Conservation (phyloP, 2,888 invertebrate species). For the Scaptomyza tumidula region DNA sequence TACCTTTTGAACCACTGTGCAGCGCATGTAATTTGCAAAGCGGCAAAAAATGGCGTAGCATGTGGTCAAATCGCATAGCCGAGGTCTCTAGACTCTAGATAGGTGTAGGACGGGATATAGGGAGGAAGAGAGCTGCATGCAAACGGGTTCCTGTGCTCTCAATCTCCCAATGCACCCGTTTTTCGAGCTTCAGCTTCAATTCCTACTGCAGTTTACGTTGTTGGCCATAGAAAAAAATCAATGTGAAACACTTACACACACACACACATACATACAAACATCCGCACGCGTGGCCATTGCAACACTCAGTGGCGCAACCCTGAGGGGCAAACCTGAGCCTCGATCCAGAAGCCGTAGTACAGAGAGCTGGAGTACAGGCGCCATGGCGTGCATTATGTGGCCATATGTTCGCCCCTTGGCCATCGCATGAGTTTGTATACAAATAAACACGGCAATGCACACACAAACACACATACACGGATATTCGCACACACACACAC, state of each 20-base stretch:
- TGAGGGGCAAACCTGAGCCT: slow-evolving; percentile 22
- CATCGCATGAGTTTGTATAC: slow-evolving; percentile 65
- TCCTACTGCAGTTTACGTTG: slow-evolving; percentile 24
- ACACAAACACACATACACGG: slow-evolving; percentile 13
- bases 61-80: slow-evolving; percentile 64
- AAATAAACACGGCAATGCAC: slow-evolving; percentile 75
- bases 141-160: slow-evolving; percentile 12
- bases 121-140: not conserved
- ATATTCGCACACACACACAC: slow-evolving; percentile 11
- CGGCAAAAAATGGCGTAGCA: slow-evolving; percentile 58
- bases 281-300: slow-evolving; percentile 50
- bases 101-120: not conserved
- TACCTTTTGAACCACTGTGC: slow-evolving; percentile 28
- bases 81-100: slow-evolving; percentile 23
- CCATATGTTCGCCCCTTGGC: slow-evolving; percentile 60
- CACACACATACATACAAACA: slow-evolving; percentile 22
- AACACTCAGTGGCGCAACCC: slow-evolving; percentile 34
- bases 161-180: slow-evolving; percentile 4
- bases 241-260: slow-evolving; percentile 51
- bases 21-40: slow-evolving; percentile 57
- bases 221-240: slow-evolving; percentile 61
- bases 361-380: slow-evolving; percentile 33
- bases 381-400: slow-evolving; percentile 72
- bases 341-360: not conserved
- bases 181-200: slow-evolving; percentile 12